A percentile compares a stretch with the other conserved stretches of the same genome.
Evolutionary conservation across 2,888 invertebrate species (phyloP).

Genomic region (Nudaria mundana): DNA sequence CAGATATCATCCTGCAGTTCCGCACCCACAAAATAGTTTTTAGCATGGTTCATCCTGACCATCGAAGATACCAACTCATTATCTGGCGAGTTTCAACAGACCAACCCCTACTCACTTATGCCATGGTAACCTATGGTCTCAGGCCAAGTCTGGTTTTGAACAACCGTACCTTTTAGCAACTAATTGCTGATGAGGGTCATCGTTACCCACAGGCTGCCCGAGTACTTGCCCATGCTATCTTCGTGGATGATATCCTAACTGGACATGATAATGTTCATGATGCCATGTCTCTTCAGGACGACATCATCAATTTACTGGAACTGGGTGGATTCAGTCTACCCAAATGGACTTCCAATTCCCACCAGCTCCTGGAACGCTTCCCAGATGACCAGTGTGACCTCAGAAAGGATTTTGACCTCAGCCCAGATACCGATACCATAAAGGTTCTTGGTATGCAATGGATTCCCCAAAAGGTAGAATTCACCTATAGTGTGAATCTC

Average conservation of each 20-base stretch:
- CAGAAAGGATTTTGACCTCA: too few species aligned
- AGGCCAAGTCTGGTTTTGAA: neutral
- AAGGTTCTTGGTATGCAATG: too few species aligned
- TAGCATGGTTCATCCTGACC: neutral
- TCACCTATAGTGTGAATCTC: too few species aligned
- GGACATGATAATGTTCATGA: neutral
- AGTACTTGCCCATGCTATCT: neutral
- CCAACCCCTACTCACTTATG: neutral
- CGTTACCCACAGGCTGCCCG: neutral
- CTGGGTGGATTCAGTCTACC: neutral
- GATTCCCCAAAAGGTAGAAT: too few species aligned
- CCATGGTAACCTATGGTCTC: neutral
- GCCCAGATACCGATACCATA: too few species aligned
- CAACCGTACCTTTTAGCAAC: neutral
- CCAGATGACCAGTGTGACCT: too few species aligned
- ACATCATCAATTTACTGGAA: neutral
- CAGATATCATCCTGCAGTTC: slow-evolving; percentile 1
- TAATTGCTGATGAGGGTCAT: neutral
- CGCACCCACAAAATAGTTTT: neutral
- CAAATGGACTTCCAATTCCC: neutral
- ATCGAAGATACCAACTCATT: neutral
- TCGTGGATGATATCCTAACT: neutral
- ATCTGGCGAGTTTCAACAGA: neutral
- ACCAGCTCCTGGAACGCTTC: neutral
- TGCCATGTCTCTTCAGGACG: neutral